Percentiles rank a stretch among this genome's conserved stretches.
These are phyloP conservation scores for Oenanthe melanoleuca DNA, from an alignment of 2,113 vertebrate species.

Conservation along the genomic window DNA sequence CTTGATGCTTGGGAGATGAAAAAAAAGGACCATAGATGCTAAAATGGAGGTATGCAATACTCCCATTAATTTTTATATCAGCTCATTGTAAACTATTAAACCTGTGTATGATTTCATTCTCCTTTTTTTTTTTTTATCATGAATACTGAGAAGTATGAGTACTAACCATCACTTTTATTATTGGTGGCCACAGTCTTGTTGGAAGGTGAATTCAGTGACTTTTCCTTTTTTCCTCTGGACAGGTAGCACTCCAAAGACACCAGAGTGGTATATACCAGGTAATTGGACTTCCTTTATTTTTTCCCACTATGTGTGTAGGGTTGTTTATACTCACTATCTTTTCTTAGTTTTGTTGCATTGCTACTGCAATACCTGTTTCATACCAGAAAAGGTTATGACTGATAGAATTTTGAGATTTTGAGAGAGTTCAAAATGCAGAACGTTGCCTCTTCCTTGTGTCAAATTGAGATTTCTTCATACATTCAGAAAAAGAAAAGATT, in stretches of 20 bases:
- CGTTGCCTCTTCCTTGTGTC: neutral
- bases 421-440: neutral
- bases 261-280: constrained; percentile 95
- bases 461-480: neutral
- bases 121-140: neutral
- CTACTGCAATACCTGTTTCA: neutral
- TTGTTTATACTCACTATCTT: neutral
- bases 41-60: neutral
- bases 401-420: neutral
- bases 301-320: neutral
- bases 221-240: constrained; percentile 18
- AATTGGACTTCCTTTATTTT: constrained; percentile 23
- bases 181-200: neutral
- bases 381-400: neutral
- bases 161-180: neutral
- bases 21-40: neutral
- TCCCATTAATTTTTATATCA: neutral
- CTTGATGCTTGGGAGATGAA: neutral
- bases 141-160: neutral
- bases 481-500: neutral
- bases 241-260: constrained; percentile 83
- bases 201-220: neutral
- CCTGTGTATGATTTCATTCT: neutral
- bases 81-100: neutral
- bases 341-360: neutral